phyloP scores from a whole-genome alignment of 2,888 invertebrate species.

The Auanema sp. region DNA sequence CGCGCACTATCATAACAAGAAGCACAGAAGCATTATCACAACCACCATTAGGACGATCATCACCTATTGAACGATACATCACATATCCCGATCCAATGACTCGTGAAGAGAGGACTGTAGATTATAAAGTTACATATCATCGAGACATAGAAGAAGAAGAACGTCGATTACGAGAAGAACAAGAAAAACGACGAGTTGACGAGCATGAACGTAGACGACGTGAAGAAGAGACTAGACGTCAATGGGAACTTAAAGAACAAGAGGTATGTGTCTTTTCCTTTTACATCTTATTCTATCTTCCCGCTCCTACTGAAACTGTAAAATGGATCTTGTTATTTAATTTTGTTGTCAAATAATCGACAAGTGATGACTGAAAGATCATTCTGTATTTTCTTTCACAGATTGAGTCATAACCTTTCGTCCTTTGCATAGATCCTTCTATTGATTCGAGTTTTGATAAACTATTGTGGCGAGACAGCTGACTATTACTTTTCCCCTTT shows the following conservation, averaged over 20 bases:
- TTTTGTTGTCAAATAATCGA: too few relatives aligned
- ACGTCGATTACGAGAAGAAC: constrained; percentile 54
- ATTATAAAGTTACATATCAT: constrained; percentile 43
- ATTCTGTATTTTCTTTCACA: too few relatives aligned
- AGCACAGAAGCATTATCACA: constrained; percentile 59
- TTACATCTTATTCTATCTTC: too few relatives aligned
- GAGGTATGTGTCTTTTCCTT: constrained; percentile 30
- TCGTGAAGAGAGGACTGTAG: constrained; percentile 41
- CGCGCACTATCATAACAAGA: constrained; percentile 61
- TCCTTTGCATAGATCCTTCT: too few relatives aligned
- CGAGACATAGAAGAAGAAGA: constrained; percentile 61
- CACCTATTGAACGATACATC: constrained; percentile 41
- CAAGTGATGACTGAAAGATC: too few relatives aligned
- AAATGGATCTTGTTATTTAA: too few relatives aligned
- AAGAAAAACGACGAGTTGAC: constrained; percentile 43
- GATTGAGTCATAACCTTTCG: too few relatives aligned
- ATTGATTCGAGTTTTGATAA: too few relatives aligned
- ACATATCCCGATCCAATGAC: constrained; percentile 44
- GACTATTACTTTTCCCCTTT: too few relatives aligned
- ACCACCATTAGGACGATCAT: constrained; percentile 33
- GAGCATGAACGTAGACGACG: constrained; percentile 56
- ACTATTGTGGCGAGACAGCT: too few relatives aligned
- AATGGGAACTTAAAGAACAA: constrained; percentile 46
- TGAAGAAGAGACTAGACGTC: constrained; percentile 49
- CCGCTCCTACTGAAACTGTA: too few relatives aligned